Percentiles rank a stretch among this genome's conserved stretches.
These are phyloP conservation scores for Fregata magnificens DNA, from an alignment of 2,113 vertebrate species.

Conservation along the genomic window DNA sequence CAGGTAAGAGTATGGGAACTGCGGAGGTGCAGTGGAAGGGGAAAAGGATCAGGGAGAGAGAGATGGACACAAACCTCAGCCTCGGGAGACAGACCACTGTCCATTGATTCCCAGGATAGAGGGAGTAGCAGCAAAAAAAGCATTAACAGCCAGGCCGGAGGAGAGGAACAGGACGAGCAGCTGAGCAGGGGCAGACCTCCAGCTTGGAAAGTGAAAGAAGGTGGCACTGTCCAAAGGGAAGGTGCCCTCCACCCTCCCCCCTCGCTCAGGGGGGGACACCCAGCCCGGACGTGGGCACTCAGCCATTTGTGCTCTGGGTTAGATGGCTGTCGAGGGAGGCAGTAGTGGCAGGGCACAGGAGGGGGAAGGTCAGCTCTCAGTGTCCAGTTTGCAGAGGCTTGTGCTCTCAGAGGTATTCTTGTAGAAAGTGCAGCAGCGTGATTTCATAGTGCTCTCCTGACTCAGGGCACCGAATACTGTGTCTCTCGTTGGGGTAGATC, in stretches of 20 bases:
- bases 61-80: constrained; percentile 45
- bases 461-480: constrained; percentile 98
- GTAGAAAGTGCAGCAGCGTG: constrained; percentile 98
- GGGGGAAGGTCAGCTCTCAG: constrained; percentile 29
- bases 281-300: background rate
- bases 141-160: constrained; percentile 45
- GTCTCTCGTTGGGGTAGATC: constrained; percentile 98
- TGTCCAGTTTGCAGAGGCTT: constrained; percentile 39
- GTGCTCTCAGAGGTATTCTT: constrained; percentile 92
- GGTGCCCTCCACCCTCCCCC: background rate
- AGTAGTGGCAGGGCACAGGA: background rate
- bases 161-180: constrained; percentile 41
- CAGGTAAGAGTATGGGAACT: constrained; percentile 2
- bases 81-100: background rate
- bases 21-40: background rate
- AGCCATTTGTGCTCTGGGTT: constrained; percentile 56
- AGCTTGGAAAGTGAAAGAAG: constrained; percentile 43
- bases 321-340: background rate
- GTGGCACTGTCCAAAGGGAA: constrained; percentile 15
- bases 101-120: constrained; percentile 47
- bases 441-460: constrained; percentile 99
- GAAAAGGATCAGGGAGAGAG: background rate
- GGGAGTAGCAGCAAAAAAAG: constrained; percentile 69
- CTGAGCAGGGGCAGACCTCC: constrained; percentile 39
- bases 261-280: background rate